Conservation (phyloP, 2,888 invertebrate genomes). For the Rhimphoctona megacephalus region DNA sequence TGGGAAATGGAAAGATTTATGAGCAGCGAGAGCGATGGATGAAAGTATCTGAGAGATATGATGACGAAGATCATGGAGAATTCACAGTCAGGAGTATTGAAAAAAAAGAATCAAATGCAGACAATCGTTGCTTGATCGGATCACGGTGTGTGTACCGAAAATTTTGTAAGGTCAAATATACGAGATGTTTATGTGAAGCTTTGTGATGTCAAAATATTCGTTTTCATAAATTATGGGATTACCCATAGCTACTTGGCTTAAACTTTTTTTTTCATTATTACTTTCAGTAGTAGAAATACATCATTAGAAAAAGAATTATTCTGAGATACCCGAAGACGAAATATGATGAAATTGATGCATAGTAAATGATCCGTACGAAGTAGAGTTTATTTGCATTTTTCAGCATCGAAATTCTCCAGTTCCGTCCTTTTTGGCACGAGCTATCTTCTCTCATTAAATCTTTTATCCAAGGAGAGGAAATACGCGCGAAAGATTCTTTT, state of each 20-base stretch:
- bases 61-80: conserved; percentile 14
- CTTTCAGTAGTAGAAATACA: no score
- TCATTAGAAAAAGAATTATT: no score
- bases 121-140: conserved; percentile 59
- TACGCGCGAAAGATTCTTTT: conserved; percentile 27
- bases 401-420: conserved; percentile 35
- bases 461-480: conserved; percentile 39
- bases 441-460: conserved; percentile 67
- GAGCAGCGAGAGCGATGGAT: conserved; percentile 57
- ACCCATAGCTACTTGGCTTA: no score
- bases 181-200: neutral
- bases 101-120: conserved; percentile 25
- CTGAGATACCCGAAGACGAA: neutral
- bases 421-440: conserved; percentile 75
- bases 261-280: no score
- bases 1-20: conserved; percentile 62
- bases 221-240: no score
- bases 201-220: neutral
- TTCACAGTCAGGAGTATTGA: neutral
- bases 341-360: neutral
- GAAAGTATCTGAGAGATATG: conserved; percentile 37
- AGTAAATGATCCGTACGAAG: no score
- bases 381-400: no score
- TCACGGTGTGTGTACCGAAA: conserved; percentile 52
- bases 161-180: conserved; percentile 46